Evolutionary conservation across 2,113 vertebrate species (phyloP), one percentile per base, ranked within the genome.

Genomic region (Saccopteryx bilineata): DNA sequence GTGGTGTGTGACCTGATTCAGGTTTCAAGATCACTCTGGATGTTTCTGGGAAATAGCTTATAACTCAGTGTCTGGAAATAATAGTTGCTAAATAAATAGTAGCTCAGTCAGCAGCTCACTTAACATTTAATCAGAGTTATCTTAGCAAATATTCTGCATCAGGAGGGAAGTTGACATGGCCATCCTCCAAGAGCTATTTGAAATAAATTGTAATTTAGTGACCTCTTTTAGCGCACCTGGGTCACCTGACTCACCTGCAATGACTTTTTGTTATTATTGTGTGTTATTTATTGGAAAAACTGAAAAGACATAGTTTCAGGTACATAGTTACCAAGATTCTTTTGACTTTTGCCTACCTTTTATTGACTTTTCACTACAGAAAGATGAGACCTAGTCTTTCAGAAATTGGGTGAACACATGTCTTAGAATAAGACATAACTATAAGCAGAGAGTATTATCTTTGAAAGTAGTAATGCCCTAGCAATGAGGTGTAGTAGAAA

Each of bases 71-170:
- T 11, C 60, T 87, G 24, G 58, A 80, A 87, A 54, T 72, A 63
- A 71, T 82, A 91, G 80, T 58, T 92, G 63, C 63, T 86, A 78
- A 91, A 82, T 86, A 95, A 96, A 92, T 19, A 81, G 46, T 28
- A 72, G 23, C 76, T 90, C 31, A 28, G 4, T 61, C 52, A 56
- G 46, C 7, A 50, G 46, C 65, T 95, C 15, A 39, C 23, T 72
- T 74, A 52, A 33, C 11, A 2, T 9, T 48, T 69, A 71, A 65
- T 82, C 24, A 52, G 58, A 58, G 10, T 26, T 33, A 5, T 69
- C 87, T 85, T 63, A 56, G 60, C 21, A 80, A 65, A 92, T 33
- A 39, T 33, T 80, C 19, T 39, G 1, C 7, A 12, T 39, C 17
- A 61, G 60, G 26, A 95, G 39, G 26, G 46, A 92, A 54, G 52